These are phyloP conservation scores for Akabosia matsudoensis DNA, from an alignment of 1,140 invertebrate genomes.

Conservation along the genomic window DNA sequence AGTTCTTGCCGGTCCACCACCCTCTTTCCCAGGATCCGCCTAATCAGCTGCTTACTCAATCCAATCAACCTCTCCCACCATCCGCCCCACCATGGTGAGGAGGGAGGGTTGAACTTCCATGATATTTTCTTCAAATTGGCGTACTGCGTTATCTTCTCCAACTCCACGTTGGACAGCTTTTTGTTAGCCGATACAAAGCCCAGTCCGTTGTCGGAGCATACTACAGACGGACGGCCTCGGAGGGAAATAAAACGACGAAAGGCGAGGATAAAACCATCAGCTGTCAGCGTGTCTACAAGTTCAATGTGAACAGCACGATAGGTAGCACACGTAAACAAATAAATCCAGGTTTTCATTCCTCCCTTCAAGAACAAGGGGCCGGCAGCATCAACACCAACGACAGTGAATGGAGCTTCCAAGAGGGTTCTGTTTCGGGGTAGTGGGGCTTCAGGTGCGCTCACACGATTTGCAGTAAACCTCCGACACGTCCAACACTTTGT, in stretches of 20 bases:
- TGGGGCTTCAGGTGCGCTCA: background rate
- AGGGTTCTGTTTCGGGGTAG: constrained; percentile 46
- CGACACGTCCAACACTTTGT: constrained; percentile 3
- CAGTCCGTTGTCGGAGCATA: background rate
- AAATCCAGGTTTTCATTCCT: constrained; percentile 48
- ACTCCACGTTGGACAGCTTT: background rate
- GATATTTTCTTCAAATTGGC: background rate
- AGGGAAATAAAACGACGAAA: background rate
- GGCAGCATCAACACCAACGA: constrained; percentile 49
- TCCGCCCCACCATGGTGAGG: background rate
- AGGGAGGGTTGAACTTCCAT: background rate
- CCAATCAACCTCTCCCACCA: background rate
- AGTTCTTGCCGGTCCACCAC: background rate
- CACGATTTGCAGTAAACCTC: background rate
- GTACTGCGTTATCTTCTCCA: background rate
- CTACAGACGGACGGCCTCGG: background rate
- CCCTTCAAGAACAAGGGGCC: constrained; percentile 48
- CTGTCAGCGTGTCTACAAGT: background rate
- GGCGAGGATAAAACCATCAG: background rate
- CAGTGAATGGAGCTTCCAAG: constrained; percentile 47
- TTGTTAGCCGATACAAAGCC: background rate
- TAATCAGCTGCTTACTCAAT: background rate
- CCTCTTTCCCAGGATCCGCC: background rate
- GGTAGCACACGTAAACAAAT: constrained; percentile 51
- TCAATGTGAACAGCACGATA: constrained; percentile 42